Percentiles rank a stretch among this genome's conserved stretches.
These are phyloP conservation scores for Chrysomela aeneicollis DNA, from an alignment of 2,888 invertebrate species.

Conservation along the genomic window DNA sequence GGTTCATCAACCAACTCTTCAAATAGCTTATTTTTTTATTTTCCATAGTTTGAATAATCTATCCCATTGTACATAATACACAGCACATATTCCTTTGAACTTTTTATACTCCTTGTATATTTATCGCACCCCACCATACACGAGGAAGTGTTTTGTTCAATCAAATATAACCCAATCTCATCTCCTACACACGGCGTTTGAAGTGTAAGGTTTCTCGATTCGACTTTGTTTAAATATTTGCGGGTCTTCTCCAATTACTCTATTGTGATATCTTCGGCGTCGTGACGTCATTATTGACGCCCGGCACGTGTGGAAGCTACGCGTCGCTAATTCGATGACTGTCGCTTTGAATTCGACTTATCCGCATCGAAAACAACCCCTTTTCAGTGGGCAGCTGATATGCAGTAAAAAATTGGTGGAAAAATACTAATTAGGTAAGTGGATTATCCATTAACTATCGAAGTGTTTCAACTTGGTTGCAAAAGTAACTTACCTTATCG, in stretches of 20 bases:
- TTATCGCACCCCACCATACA: not conserved
- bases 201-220: conserved; percentile 38
- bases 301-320: conserved; percentile 27
- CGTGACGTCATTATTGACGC: conserved; percentile 36
- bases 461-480: no score
- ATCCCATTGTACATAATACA: no score
- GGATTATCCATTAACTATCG: no score
- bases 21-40: no score
- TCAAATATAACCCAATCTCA: conserved; percentile 9
- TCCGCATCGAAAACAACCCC: no score
- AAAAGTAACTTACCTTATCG: no score
- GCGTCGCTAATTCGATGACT: conserved; percentile 30
- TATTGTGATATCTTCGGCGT: conserved; percentile 39
- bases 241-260: conserved; percentile 50
- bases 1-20: no score
- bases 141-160: not conserved
- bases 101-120: not conserved
- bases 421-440: no score
- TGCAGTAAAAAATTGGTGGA: no score
- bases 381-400: no score
- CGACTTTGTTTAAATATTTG: conserved; percentile 48
- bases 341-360: no score
- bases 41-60: no score
- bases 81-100: not conserved
- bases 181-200: conserved; percentile 14